Evolutionary conservation across 1,140 invertebrate genomes (phyloP), one percentile per base, ranked within the genome.

Genomic region (Aphelenchoides fujianensis): DNA sequence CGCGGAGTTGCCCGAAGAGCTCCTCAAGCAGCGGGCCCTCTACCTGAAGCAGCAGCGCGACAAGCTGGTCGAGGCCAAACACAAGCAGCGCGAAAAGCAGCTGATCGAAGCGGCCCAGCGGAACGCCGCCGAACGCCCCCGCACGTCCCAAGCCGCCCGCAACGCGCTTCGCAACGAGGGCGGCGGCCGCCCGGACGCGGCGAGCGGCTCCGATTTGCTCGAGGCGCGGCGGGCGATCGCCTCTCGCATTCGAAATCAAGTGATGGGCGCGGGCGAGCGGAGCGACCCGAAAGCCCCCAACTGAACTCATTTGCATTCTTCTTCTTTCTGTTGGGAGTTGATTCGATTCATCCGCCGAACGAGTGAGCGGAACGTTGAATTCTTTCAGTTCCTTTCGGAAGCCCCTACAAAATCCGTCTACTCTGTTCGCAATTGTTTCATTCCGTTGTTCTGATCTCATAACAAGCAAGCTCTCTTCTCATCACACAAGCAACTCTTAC

Each of bases 51-150:
- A 76, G 61, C 75, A 76, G n/a, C 28, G 75, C 52, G 75, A 76
- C 62, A 76, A 76, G 57, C 36, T 76, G 37, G 5, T 76, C 7
- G 53, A 74, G 28, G 69, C 55, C 35, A 76, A 79, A 30, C 69
- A 57, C 27, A 80, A 72, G 41, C 73, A 76, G 74, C 41, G 75
- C 16, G 79, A 79, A 54, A 74, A 79, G 35, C 75, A 76, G 36
- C 54, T 76, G 12, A 57, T 72, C 27, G 71, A 75, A 68, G 52
- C 71, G 23, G 53, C 55, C 23, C 54, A 71, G 34, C 19, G 31
- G 27, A 74, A 72, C 28, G 41, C 70, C 19, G 28, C 41, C 19
- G 41, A 71, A 37, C 64, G 77, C 7, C 74, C 76, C 5, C 34
- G 36, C 34, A 79, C 72, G 36, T 78, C 76, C 41, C 28, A 68